Percentiles rank a stretch among this genome's conserved stretches.
phyloP scores from a whole-genome alignment of 2,888 invertebrate genomes.

The Eledona agricola region DNA sequence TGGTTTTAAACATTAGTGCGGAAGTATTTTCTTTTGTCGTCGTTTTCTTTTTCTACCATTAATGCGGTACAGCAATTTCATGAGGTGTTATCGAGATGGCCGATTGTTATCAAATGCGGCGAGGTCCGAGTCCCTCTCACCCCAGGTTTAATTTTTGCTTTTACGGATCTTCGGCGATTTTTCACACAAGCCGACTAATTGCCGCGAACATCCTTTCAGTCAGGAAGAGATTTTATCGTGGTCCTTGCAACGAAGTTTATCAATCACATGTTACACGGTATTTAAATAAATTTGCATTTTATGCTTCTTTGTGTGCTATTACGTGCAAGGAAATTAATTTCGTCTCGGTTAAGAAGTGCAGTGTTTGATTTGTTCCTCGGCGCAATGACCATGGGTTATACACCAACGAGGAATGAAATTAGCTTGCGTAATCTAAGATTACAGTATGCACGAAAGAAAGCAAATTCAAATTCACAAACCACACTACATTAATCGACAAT shows the following conservation, averaged over 20 bases:
- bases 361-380: no score
- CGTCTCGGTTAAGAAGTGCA: background rate
- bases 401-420: no score
- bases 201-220: slow-evolving; percentile 22
- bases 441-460: no score
- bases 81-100: slow-evolving; percentile 48
- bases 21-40: slow-evolving; percentile 55
- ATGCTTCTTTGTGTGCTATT: slow-evolving; percentile 13
- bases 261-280: slow-evolving; percentile 14
- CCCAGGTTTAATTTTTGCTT: background rate
- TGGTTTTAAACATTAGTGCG: slow-evolving; percentile 53
- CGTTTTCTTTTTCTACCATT: slow-evolving; percentile 53
- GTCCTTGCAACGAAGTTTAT: slow-evolving; percentile 25
- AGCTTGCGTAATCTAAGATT: no score
- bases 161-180: slow-evolving; percentile 1
- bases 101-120: slow-evolving; percentile 44
- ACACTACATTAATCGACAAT: no score
- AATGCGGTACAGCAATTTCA: slow-evolving; percentile 53
- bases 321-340: slow-evolving; percentile 22
- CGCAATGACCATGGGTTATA: no score
- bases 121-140: slow-evolving; percentile 31
- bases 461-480: no score
- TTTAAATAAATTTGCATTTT: slow-evolving; percentile 35
- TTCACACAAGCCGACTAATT: slow-evolving; percentile 15
- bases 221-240: slow-evolving; percentile 12